Conservation (phyloP, 1,140 invertebrate species). For the Ladona fulva region DNA sequence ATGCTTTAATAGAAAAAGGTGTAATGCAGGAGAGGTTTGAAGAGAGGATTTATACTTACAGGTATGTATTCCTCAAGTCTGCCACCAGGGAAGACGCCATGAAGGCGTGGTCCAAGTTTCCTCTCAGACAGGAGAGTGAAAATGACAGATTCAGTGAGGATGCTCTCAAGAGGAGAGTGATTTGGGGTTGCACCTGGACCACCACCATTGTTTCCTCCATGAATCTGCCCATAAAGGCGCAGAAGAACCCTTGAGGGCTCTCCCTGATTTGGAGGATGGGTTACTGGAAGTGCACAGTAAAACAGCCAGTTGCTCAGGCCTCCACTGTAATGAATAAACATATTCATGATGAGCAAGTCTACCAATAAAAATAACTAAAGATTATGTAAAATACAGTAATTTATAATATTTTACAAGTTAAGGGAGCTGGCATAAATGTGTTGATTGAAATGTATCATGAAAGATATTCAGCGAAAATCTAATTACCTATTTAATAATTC, state of each 20-base stretch:
- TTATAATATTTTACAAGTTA: too few relatives aligned
- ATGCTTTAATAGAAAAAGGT: too few relatives aligned
- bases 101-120: constrained; percentile 51
- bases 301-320: constrained; percentile 49
- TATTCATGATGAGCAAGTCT: too few relatives aligned
- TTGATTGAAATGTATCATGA: too few relatives aligned
- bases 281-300: constrained; percentile 41
- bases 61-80: constrained; percentile 57
- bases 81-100: constrained; percentile 55
- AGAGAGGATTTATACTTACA: constrained; percentile 31
- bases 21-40: too few relatives aligned
- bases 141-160: constrained; percentile 47
- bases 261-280: constrained; percentile 32
- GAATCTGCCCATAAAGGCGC: constrained; percentile 45
- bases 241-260: constrained; percentile 46
- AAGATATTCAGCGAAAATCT: too few relatives aligned
- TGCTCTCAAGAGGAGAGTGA: constrained; percentile 31
- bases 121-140: constrained; percentile 53
- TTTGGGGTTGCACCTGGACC: background rate
- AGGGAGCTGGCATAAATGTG: too few relatives aligned
- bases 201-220: constrained; percentile 28
- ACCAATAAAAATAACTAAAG: too few relatives aligned
- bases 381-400: too few relatives aligned
- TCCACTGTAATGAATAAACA: constrained; percentile 50
- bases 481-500: too few relatives aligned